A percentile compares a stretch with the other conserved stretches of the same genome.
These are phyloP conservation scores for Promerops cafer DNA, from an alignment of 2,113 vertebrate genomes.

Conservation along the genomic window DNA sequence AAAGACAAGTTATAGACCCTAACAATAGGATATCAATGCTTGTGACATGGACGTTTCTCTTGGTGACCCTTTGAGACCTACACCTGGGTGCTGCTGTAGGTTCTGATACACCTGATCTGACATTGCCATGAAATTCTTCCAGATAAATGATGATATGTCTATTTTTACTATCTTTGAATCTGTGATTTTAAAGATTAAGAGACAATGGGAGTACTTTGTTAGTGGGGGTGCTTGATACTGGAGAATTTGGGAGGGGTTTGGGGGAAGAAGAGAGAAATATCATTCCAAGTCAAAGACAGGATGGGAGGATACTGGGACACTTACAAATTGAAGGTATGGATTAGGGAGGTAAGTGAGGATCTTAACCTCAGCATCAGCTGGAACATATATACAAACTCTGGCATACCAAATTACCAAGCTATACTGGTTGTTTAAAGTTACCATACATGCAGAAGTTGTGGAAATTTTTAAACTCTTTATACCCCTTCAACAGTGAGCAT, in stretches of 20 bases:
- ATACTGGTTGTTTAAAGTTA: neutral
- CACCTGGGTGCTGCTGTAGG: neutral
- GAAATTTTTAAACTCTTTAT: neutral
- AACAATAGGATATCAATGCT: neutral
- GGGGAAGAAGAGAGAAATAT: neutral
- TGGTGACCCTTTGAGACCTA: neutral
- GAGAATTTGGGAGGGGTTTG: neutral
- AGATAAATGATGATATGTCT: neutral
- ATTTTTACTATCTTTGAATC: neutral
- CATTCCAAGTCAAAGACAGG: neutral
- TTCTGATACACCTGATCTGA: neutral
- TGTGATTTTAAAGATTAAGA: neutral
- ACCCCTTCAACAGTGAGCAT: rapidly evolving
- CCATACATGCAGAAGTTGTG: neutral
- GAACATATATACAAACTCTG: neutral
- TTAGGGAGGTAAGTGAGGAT: neutral
- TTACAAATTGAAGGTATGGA: neutral
- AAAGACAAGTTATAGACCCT: neutral
- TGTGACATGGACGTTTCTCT: neutral
- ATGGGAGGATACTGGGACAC: neutral
- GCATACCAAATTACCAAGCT: neutral
- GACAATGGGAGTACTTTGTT: neutral
- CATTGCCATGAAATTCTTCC: neutral
- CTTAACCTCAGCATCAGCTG: neutral
- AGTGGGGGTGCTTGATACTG: neutral